Conservation (phyloP, 2,797 vertebrate species). For the Tinamus major region DNA sequence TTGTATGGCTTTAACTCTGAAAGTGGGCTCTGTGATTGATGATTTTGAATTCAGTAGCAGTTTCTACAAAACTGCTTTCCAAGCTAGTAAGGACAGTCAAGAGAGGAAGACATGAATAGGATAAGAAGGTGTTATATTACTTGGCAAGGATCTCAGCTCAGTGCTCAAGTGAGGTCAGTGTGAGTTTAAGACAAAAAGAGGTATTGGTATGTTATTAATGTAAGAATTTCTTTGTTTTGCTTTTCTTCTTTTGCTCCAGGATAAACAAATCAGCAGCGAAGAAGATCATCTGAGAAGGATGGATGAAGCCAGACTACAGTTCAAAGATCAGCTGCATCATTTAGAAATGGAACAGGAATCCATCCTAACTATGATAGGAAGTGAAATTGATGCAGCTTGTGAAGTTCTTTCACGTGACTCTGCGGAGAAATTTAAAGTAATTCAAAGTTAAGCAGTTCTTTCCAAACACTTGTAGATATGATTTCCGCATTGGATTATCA, state of each 20-base stretch:
- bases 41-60: not conserved
- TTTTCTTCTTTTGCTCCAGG: conserved; percentile 70
- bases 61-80: not conserved
- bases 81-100: not conserved
- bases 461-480: not conserved
- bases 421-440: conserved; percentile 91
- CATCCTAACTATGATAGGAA: conserved; percentile 85
- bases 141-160: not conserved
- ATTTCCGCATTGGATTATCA: not conserved
- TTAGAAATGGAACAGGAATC: conserved; percentile 88
- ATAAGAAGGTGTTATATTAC: not conserved
- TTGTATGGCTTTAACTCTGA: not conserved
- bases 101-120: not conserved
- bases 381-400: conserved; percentile 89
- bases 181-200: not conserved
- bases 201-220: not conserved
- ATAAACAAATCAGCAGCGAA: conserved; percentile 77
- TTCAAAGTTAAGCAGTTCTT: not conserved
- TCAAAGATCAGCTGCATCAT: conserved; percentile 83
- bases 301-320: conserved; percentile 79
- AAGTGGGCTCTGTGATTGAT: not conserved
- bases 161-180: not conserved
- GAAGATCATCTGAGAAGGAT: conserved; percentile 80
- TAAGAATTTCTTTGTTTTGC: not conserved
- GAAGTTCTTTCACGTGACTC: conserved; percentile 84